Evolutionary conservation across 2,797 vertebrate genomes (phyloP).

Genomic region (Rhinoraja longicauda): DNA sequence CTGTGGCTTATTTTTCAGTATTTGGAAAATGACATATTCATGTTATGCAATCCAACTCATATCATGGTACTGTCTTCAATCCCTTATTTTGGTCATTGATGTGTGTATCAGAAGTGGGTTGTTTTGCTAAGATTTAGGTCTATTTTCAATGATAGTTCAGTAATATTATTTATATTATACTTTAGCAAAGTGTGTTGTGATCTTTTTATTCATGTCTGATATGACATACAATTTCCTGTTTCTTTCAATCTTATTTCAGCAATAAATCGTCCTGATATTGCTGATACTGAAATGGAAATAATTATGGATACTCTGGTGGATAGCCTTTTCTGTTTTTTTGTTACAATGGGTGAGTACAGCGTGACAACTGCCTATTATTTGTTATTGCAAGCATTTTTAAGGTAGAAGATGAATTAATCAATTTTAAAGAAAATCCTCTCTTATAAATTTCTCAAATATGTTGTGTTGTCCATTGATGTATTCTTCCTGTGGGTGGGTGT

Average conservation of each 20-base stretch:
- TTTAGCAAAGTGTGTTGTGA: too few species aligned
- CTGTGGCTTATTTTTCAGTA: background rate
- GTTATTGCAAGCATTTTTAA: too few species aligned
- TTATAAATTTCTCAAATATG: background rate
- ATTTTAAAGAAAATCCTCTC: background rate
- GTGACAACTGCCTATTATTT: background rate
- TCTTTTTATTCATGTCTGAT: too few species aligned
- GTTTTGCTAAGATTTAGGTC: too few species aligned
- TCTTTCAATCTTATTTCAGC: slow-evolving; percentile 54
- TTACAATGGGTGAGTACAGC: slow-evolving; percentile 80
- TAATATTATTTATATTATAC: too few species aligned
- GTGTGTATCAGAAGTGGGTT: too few species aligned
- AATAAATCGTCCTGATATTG: slow-evolving; percentile 88
- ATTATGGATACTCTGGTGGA: slow-evolving; percentile 98
- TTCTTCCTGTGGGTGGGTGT: background rate
- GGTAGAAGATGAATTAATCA: background rate
- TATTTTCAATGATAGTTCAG: too few species aligned
- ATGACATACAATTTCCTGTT: background rate
- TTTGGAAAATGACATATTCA: too few species aligned
- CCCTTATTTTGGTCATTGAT: too few species aligned
- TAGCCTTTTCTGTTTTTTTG: slow-evolving; percentile 96
- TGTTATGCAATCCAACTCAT: too few species aligned
- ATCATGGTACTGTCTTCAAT: too few species aligned
- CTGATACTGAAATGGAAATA: slow-evolving; percentile 92
- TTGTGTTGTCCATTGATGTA: background rate